These are phyloP conservation scores for Cryptotermes secundus DNA, from an alignment of 1,140 invertebrate species.

Conservation along the genomic window DNA sequence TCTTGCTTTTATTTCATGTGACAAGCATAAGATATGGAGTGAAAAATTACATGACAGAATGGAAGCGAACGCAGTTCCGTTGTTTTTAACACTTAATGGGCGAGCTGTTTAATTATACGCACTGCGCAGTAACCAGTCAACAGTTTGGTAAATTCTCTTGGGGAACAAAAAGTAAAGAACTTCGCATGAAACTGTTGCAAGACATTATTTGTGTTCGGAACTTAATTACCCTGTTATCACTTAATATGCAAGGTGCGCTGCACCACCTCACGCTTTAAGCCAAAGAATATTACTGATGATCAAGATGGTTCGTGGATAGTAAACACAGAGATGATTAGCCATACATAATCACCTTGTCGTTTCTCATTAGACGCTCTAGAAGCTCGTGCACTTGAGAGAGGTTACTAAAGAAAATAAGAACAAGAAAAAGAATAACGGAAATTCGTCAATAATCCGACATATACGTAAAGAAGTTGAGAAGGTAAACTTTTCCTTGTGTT, in stretches of 20 bases:
- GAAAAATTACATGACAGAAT: conserved; percentile 1
- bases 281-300: not conserved
- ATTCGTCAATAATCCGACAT: too few species aligned
- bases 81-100: conserved; percentile 2
- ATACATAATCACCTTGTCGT: too few species aligned
- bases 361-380: too few species aligned
- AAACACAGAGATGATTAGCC: too few species aligned
- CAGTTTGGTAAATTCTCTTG: not conserved
- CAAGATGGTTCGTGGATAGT: not conserved
- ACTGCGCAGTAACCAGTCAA: not conserved
- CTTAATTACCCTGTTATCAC: conserved; percentile 13
- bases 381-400: too few species aligned
- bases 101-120: not conserved
- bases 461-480: too few species aligned
- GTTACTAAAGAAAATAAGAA: too few species aligned
- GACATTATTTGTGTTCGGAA: not conserved
- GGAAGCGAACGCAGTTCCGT: not conserved
- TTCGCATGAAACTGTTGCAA: not conserved
- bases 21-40: not conserved
- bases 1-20: not conserved
- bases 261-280: not conserved
- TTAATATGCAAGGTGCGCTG: not conserved
- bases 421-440: too few species aligned
- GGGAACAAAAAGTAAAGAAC: not conserved
- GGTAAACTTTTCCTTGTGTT: too few species aligned